Base-by-base conservation (phyloP, 2,113 vertebrate species). In the Tachycineta bicolor region DNA sequence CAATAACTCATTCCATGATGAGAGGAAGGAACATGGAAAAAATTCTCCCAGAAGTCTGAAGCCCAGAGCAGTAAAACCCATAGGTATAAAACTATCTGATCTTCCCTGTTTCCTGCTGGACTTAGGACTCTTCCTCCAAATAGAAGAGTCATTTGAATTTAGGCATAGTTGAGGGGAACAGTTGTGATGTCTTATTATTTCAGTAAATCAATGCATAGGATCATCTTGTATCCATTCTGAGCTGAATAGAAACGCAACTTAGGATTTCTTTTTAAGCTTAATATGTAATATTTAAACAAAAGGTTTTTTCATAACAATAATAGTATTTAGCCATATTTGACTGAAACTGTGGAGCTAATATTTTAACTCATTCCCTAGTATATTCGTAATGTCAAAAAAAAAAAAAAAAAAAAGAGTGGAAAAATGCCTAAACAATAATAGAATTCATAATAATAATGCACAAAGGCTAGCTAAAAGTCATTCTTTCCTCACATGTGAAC, bases 121-220 rank as follows among this genome's bases (percentile, higher is more conserved):
- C 74, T 91, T 80, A 44, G 6, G 14, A 81, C 6, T 29, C 5
- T 53, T 75, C 3, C 17, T 81, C 21, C 9, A 33, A 49, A 58
- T 8, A 9, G 28, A 33, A 82, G 5, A 69, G 7, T 37, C 1
- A 47, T 71, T 78, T 64, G 26, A 69, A 59, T 44, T 34, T 77
- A 5, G 5, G 1, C 0, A 1, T 2, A 6, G 5, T n/a, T 2
- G 3, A 46, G 6, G 0, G 6, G 7, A 89, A 28, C 7, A 12
- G 2, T 39, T 71, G 14, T 47, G 25, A 19, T 47, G 4, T 16
- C 20, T 69, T 91, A 52, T 34, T 78, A 17, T 33, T 34, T 91
- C 26, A 83, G 20, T 63, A 71, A 80, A 49, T 46, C 17, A 75
- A 14, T 33, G 11, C 5, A 44, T 1, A 5, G 8, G 14, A 73